Conservation (phyloP, 2,113 vertebrate species). For the Corythornis cristatus region DNA sequence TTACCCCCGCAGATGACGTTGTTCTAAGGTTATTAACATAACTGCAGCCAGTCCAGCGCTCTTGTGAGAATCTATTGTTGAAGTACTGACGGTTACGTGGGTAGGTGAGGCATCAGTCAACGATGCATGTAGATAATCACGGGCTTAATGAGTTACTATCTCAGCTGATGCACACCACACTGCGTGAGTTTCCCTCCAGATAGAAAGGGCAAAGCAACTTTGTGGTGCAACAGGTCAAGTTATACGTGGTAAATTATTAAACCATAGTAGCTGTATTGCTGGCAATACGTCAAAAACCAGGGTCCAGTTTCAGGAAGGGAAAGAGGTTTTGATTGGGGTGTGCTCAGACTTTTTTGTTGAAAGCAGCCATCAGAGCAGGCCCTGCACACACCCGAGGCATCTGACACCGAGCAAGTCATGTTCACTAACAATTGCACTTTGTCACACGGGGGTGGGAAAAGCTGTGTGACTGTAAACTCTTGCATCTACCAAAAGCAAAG, state of each 20-base stretch:
- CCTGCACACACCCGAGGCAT: not conserved
- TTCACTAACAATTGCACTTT: accelerated
- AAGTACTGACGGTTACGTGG: not conserved
- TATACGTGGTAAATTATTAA: not conserved
- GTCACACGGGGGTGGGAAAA: not conserved
- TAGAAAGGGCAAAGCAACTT: not conserved
- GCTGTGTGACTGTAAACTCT: accelerated
- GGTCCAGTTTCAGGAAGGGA: not conserved
- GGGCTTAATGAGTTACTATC: not conserved
- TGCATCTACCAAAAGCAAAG: not conserved
- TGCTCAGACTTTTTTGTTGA: not conserved
- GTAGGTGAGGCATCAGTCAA: not conserved
- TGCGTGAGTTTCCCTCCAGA: not conserved
- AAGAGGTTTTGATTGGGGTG: not conserved
- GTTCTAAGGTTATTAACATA: not conserved
- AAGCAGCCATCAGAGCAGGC: not conserved
- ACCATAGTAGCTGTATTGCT: not conserved
- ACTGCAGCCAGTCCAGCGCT: not conserved
- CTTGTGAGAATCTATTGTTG: not conserved
- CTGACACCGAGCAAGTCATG: accelerated
- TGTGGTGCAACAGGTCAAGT: not conserved
- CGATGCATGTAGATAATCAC: not conserved
- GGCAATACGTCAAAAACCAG: not conserved
- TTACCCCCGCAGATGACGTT: accelerated
- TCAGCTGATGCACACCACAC: not conserved